Evolutionary conservation across 2,113 vertebrate genomes (phyloP).

Genomic region (Rattus norvegicus): DNA sequence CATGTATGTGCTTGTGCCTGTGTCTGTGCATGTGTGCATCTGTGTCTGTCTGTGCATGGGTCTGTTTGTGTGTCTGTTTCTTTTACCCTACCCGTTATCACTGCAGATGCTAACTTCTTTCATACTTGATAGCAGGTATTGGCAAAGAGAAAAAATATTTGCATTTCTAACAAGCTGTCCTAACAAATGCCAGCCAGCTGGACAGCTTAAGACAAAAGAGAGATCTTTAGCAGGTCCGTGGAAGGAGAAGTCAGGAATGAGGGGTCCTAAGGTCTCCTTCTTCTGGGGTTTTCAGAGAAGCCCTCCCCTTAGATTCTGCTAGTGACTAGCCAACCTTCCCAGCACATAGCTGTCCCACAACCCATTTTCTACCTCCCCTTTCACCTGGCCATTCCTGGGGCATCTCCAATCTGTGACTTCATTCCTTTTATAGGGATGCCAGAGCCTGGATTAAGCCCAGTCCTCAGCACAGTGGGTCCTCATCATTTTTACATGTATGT

Average conservation of each 20-base stretch:
- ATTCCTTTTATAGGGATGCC: no score
- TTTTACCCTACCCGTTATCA: neutral
- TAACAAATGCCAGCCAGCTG: neutral
- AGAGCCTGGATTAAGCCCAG: fast-evolving
- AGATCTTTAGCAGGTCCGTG: no score
- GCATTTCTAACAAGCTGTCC: neutral
- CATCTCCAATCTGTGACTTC: neutral
- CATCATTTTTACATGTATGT: neutral
- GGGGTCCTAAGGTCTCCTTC: neutral
- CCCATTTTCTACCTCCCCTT: fast-evolving
- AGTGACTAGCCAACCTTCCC: neutral
- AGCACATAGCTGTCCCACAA: fast-evolving
- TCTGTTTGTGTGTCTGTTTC: neutral
- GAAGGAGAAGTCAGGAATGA: neutral
- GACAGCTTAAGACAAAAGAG: neutral
- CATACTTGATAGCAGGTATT: neutral
- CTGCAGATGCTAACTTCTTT: neutral
- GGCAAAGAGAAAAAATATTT: neutral
- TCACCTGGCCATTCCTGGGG: neutral
- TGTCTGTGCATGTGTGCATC: neutral
- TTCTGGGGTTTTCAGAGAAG: no score
- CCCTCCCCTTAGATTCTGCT: neutral
- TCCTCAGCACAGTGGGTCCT: neutral
- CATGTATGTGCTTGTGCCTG: no score
- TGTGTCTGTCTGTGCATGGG: no score